Evolutionary conservation across 2,797 vertebrate species (phyloP).

Genomic region (Sebastes aleutianus): DNA sequence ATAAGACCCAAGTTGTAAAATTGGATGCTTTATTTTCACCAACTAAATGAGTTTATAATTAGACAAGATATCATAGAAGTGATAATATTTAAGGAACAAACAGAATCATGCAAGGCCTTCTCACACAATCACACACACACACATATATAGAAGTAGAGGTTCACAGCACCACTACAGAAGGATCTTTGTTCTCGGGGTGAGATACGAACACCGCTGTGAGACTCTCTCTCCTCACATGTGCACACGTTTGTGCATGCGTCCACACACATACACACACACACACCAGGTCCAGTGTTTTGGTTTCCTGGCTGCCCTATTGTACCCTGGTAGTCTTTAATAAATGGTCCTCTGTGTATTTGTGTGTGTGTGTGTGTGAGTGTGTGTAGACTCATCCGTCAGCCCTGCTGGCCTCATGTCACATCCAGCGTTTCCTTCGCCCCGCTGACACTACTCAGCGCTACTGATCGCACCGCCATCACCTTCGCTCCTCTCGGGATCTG

Average conservation of each 20-base stretch:
- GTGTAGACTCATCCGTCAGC: slow-evolving; percentile 73
- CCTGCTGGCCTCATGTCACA: slow-evolving; percentile 73
- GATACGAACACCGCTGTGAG: slow-evolving; percentile 65
- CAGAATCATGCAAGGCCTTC: slow-evolving; percentile 11
- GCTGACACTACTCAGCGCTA: slow-evolving; percentile 76
- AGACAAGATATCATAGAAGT: background rate
- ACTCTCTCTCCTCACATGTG: slow-evolving; percentile 59
- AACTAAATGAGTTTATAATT: background rate
- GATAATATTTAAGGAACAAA: slow-evolving; percentile 17
- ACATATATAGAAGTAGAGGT: slow-evolving; percentile 28
- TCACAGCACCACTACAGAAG: slow-evolving; percentile 72
- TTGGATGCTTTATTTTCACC: background rate
- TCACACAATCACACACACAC: background rate
- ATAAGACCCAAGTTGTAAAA: background rate
- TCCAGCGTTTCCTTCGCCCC: slow-evolving; percentile 68
- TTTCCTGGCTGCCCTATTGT: slow-evolving; percentile 79
- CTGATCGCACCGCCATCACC: slow-evolving; percentile 75
- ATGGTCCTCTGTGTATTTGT: slow-evolving; percentile 77
- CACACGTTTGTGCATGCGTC: slow-evolving; percentile 14
- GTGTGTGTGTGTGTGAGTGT: slow-evolving; percentile 49
- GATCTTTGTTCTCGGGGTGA: slow-evolving; percentile 73
- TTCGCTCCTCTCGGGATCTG: slow-evolving; percentile 66
- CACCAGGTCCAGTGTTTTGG: slow-evolving; percentile 75
- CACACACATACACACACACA: slow-evolving; percentile 32
- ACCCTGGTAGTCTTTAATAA: slow-evolving; percentile 77